A percentile compares a stretch with the other conserved stretches of the same genome.
Evolutionary conservation across 2,797 vertebrate genomes (phyloP).

Genomic region (Myioborus miniatus): DNA sequence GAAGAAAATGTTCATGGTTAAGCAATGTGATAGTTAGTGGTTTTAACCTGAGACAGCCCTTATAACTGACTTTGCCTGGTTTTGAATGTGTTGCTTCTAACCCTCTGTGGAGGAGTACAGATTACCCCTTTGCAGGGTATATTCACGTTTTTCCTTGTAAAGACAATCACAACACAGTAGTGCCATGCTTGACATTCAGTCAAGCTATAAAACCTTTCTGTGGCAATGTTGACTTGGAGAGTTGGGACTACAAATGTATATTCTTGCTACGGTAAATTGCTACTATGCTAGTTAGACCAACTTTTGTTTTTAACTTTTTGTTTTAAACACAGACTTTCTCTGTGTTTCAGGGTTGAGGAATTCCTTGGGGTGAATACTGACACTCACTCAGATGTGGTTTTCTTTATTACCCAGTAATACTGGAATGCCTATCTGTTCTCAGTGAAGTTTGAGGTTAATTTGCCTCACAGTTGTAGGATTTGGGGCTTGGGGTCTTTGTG

Average conservation of each 20-base stretch:
- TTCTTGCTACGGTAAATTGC: not conserved
- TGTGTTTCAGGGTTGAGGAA: slow-evolving; percentile 3
- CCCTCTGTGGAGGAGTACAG: not conserved
- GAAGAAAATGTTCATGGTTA: not conserved
- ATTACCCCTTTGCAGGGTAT: not conserved
- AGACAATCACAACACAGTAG: not conserved
- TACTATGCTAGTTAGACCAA: not conserved
- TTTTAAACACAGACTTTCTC: not conserved
- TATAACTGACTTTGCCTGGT: not conserved
- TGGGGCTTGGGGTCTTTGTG: not conserved
- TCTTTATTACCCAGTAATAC: not conserved
- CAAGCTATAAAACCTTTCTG: not conserved
- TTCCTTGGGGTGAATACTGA: not conserved
- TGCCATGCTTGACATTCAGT: not conserved
- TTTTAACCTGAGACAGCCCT: not conserved
- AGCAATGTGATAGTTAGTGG: not conserved
- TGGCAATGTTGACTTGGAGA: not conserved
- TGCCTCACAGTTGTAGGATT: not conserved
- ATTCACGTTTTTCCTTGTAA: not conserved
- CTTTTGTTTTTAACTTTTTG: not conserved
- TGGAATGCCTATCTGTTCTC: not conserved
- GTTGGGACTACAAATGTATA: not conserved
- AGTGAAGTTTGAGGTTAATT: not conserved
- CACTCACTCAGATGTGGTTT: not conserved
- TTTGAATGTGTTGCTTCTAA: not conserved